A percentile compares a stretch with the other conserved stretches of the same genome.
Evolutionary conservation across 2,113 vertebrate genomes (phyloP).

Genomic region (Tupaia chinensis): DNA sequence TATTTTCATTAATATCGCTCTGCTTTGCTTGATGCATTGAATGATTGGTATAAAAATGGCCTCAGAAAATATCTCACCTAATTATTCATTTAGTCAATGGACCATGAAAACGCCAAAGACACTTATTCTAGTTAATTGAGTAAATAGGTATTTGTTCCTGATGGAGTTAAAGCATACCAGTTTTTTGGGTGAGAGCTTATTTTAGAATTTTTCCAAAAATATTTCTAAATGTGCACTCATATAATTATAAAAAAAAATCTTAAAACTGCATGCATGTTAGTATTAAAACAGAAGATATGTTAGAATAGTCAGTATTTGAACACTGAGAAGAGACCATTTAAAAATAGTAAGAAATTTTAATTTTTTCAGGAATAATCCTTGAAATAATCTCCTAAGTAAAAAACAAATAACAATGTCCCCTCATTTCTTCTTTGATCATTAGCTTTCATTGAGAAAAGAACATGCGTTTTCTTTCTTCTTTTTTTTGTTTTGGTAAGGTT

Average conservation of each 20-base stretch:
- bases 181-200: not conserved
- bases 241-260: not conserved
- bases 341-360: not conserved
- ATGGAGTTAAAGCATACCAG: not conserved
- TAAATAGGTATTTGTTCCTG: constrained; percentile 45
- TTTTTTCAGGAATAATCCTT: constrained; percentile 33
- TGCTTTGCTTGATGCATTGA: not conserved
- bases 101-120: not conserved
- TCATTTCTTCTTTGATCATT: not conserved
- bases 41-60: constrained; percentile 13
- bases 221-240: not conserved
- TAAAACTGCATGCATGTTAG: not conserved
- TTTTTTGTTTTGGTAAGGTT: no score
- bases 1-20: constrained; percentile 29
- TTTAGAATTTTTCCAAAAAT: not conserved
- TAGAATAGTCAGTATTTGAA: not conserved
- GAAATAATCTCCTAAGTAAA: not conserved
- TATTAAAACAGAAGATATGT: not conserved
- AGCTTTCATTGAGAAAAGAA: not conserved
- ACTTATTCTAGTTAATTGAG: constrained; percentile 34
- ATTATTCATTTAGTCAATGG: constrained; percentile 49
- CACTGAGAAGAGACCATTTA: not conserved
- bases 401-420: not conserved
- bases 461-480: no score
- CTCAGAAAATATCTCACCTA: constrained; percentile 49